Evolutionary conservation across 2,797 vertebrate species (phyloP).

Genomic region (Sphenopsis melanotis): DNA sequence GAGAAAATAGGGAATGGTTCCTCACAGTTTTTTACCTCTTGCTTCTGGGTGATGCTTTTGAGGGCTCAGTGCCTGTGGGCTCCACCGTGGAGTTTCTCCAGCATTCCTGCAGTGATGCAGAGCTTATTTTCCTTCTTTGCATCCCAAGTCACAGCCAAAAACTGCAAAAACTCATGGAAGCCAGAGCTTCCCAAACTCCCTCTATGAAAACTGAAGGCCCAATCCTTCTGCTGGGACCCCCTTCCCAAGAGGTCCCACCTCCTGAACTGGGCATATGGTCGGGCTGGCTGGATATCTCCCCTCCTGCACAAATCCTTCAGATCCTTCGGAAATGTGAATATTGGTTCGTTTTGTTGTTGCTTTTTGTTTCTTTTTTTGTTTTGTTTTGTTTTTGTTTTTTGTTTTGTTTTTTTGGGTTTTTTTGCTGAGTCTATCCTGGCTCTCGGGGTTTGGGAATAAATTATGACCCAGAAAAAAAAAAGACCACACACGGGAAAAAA

Average conservation of each 20-base stretch:
- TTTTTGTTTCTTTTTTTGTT: background rate
- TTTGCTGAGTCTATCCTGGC: conserved; percentile 7
- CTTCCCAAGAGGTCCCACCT: background rate
- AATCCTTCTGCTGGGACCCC: background rate
- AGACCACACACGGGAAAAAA: background rate
- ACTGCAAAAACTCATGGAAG: background rate
- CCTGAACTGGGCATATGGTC: accelerated
- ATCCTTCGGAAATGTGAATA: conserved; percentile 76
- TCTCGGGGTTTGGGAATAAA: conserved; percentile 40
- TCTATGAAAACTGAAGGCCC: accelerated
- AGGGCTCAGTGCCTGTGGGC: background rate
- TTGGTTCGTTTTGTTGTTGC: conserved; percentile 1
- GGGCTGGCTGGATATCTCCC: background rate
- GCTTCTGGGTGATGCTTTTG: background rate
- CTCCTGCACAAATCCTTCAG: background rate
- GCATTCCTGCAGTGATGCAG: background rate
- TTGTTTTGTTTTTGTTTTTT: background rate
- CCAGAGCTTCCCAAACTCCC: background rate
- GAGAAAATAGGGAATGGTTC: background rate
- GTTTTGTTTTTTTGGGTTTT: background rate
- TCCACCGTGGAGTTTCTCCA: background rate
- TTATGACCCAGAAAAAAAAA: background rate
- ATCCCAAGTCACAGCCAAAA: background rate
- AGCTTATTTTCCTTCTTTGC: background rate
- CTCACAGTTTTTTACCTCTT: background rate